Conservation (phyloP, 1,140 invertebrate species). For the Panonychus citri region DNA sequence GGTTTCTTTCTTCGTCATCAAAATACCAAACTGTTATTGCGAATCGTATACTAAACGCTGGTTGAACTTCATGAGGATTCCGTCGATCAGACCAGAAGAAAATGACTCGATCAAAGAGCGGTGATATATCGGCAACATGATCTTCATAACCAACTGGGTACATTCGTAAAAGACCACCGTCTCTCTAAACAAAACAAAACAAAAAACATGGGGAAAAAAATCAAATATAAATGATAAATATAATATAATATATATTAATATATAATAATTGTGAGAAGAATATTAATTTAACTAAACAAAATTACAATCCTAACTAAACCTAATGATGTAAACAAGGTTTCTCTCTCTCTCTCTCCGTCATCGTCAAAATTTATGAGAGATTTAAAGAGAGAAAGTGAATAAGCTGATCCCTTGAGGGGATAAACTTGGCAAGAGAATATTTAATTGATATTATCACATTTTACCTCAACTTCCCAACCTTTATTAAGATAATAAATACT, state of each 20-base stretch:
- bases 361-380: too few relatives aligned
- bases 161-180: constrained; percentile 51
- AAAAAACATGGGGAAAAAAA: background rate
- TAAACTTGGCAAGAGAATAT: too few relatives aligned
- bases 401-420: too few relatives aligned
- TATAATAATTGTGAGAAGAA: background rate
- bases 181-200: constrained; percentile 26
- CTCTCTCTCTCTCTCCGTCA: too few relatives aligned
- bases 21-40: constrained; percentile 92
- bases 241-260: background rate
- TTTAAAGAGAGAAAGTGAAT: too few relatives aligned
- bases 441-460: too few relatives aligned
- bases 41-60: constrained; percentile 59
- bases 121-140: constrained; percentile 64
- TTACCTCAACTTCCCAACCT: constrained; percentile 47
- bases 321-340: background rate
- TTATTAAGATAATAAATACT: constrained; percentile 89
- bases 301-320: too few relatives aligned
- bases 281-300: too few relatives aligned
- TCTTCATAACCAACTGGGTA: constrained; percentile 58
- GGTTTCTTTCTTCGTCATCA: constrained; percentile 20
- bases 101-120: constrained; percentile 69
- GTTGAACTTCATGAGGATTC: constrained; percentile 90
- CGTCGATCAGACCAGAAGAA: constrained; percentile 93
- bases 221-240: background rate